These are phyloP conservation scores for Pluvianellus socialis DNA, from an alignment of 2,113 vertebrate species.

Conservation along the genomic window DNA sequence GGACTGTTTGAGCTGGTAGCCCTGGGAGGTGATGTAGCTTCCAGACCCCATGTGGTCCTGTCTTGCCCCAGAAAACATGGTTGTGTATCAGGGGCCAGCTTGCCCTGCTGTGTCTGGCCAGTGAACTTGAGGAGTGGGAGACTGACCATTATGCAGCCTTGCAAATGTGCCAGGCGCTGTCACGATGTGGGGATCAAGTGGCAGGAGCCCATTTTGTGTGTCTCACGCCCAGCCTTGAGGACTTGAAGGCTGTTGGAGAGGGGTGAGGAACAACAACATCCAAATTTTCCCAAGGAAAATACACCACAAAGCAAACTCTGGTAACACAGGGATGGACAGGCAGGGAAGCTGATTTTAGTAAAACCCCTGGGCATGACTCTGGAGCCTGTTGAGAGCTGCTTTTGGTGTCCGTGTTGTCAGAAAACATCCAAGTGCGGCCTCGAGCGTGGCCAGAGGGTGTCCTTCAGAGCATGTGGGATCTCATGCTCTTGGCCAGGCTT, in stretches of 20 bases:
- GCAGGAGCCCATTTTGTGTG: background rate
- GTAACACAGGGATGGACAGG: background rate
- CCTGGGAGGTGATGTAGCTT: background rate
- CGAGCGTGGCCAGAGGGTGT: background rate
- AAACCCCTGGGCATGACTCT: background rate
- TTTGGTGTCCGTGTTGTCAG: background rate
- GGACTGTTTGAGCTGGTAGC: background rate
- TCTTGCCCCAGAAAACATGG: background rate
- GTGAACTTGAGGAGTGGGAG: background rate
- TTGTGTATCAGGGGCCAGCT: background rate
- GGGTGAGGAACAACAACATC: background rate
- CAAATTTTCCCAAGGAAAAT: background rate
- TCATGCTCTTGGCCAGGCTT: background rate
- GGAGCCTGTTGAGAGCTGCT: background rate
- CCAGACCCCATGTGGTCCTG: background rate
- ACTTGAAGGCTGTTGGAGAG: background rate
- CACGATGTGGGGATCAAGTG: background rate
- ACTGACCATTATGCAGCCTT: background rate
- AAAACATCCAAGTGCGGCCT: background rate
- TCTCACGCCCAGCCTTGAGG: background rate
- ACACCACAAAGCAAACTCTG: background rate
- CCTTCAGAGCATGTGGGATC: background rate
- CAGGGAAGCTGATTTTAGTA: background rate
- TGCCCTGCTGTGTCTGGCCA: rapidly evolving
- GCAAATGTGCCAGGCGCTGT: rapidly evolving